phyloP scores from a whole-genome alignment of 2,797 vertebrate genomes.

The Acipenser ruthenus region DNA sequence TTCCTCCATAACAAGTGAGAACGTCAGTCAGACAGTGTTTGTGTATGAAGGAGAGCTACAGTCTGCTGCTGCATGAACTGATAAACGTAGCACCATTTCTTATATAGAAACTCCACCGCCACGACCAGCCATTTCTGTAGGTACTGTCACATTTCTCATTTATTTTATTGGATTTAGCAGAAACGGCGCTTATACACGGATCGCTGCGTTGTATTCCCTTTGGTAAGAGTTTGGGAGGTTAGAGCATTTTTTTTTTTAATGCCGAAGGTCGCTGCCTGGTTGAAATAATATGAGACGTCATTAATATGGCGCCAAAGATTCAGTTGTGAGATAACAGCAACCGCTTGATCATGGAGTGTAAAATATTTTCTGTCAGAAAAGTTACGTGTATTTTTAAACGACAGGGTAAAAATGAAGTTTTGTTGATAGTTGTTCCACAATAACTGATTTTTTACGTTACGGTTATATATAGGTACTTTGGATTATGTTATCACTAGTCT shows the following conservation, averaged over 20 bases:
- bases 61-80: constrained; percentile 55
- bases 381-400: neutral
- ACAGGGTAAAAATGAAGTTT: neutral
- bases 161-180: constrained; percentile 6
- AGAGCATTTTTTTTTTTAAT: constrained; percentile 52
- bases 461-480: too few species aligned
- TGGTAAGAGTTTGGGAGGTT: constrained; percentile 27
- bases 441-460: too few species aligned
- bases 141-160: constrained; percentile 43
- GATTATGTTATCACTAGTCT: too few species aligned
- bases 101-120: constrained; percentile 45
- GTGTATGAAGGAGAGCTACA: constrained; percentile 49
- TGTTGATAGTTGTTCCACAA: neutral
- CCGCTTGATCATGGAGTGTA: neutral
- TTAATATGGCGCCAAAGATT: constrained; percentile 98
- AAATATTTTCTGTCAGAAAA: neutral
- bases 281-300: constrained; percentile 80
- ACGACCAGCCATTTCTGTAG: constrained; percentile 45
- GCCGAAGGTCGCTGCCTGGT: constrained; percentile 73
- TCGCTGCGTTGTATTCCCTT: constrained; percentile 33
- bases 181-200: neutral
- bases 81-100: constrained; percentile 49
- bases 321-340: constrained; percentile 51
- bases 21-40: constrained; percentile 58
- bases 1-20: constrained; percentile 57